These are phyloP conservation scores for Trematocara unimaculatum DNA, from an alignment of 2,113 vertebrate genomes.

Conservation along the genomic window DNA sequence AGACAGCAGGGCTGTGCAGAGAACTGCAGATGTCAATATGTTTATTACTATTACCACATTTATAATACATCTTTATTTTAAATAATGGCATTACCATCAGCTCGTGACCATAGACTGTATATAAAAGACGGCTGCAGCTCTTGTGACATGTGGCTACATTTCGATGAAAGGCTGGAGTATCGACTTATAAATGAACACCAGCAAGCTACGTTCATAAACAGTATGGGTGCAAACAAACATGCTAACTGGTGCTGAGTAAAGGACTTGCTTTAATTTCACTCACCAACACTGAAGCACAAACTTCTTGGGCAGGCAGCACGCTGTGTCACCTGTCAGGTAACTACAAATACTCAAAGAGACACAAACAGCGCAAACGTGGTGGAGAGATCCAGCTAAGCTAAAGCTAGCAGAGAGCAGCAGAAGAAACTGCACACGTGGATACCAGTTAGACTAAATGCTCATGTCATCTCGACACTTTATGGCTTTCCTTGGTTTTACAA, in stretches of 20 bases:
- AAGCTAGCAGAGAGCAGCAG: neutral
- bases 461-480: neutral
- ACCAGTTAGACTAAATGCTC: neutral
- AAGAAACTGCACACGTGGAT: neutral
- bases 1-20: neutral
- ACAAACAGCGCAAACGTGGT: neutral
- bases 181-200: neutral
- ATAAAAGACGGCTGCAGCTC: neutral
- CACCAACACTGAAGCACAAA: neutral
- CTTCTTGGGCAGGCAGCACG: neutral
- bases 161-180: neutral
- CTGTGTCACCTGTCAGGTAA: neutral
- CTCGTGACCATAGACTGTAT: rapidly evolving
- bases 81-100: neutral
- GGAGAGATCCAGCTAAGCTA: neutral
- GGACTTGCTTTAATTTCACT: neutral
- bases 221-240: neutral
- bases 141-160: neutral
- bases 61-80: neutral
- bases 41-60: neutral
- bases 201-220: neutral
- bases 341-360: neutral
- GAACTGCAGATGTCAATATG: neutral
- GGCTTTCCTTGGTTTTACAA: neutral
- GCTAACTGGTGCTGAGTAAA: neutral